phyloP scores from a whole-genome alignment of 2,113 vertebrate genomes.

The Thamnophis sirtalis region DNA sequence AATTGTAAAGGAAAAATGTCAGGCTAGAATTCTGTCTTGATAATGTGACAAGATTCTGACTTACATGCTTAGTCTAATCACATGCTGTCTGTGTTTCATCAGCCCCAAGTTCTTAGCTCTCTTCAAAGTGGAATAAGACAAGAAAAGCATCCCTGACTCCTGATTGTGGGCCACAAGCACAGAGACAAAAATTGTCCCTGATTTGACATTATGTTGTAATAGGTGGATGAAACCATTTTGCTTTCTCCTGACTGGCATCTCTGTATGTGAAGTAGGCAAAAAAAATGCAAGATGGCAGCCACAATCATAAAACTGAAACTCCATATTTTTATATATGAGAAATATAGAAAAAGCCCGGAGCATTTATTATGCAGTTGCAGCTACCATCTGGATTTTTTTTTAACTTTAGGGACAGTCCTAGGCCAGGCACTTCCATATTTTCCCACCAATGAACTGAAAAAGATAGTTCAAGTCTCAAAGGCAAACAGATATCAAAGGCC shows the following conservation, averaged over 20 bases:
- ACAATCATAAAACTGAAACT: not conserved
- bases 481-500: not conserved
- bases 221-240: not conserved
- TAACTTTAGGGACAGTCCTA: not conserved
- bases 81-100: not conserved
- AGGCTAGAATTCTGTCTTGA: not conserved
- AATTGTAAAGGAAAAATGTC: not conserved
- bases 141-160: not conserved
- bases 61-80: not conserved
- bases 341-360: not conserved
- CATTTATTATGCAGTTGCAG: not conserved
- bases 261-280: not conserved
- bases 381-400: not conserved
- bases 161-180: not conserved
- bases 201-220: not conserved
- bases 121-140: not conserved
- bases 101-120: not conserved
- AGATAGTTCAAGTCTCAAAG: not conserved
- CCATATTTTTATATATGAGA: not conserved
- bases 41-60: not conserved
- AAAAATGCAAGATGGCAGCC: not conserved
- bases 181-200: not conserved
- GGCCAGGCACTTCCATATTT: not conserved
- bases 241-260: not conserved
- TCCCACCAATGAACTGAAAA: not conserved